Evolutionary conservation across 1,140 invertebrate species (phyloP).

Genomic region (Zophobas morio): DNA sequence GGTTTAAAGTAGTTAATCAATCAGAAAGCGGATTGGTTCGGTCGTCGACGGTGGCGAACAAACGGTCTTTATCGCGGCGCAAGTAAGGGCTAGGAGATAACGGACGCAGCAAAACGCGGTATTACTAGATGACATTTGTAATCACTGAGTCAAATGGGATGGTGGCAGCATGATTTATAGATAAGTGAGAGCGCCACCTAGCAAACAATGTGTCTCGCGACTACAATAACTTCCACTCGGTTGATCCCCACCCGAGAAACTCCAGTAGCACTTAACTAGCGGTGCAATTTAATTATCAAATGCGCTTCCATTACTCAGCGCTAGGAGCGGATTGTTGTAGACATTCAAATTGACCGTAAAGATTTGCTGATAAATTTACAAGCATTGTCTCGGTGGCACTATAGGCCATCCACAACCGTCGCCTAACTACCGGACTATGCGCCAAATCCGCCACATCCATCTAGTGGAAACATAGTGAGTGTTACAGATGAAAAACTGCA

Average conservation of each 20-base stretch:
- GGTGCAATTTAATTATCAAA: constrained; percentile 62
- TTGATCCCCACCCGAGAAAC: constrained; percentile 51
- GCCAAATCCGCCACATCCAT: constrained; percentile 28
- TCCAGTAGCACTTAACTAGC: constrained; percentile 57
- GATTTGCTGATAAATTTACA: constrained; percentile 61
- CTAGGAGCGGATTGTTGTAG: constrained; percentile 56
- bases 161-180: constrained; percentile 62
- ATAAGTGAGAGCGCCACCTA: constrained; percentile 56
- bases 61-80: constrained; percentile 43
- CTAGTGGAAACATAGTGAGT: constrained; percentile 14
- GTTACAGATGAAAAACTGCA: constrained; percentile 9
- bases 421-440: constrained; percentile 37
- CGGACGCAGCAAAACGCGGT: constrained; percentile 49
- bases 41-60: constrained; percentile 26
- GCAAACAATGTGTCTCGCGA: constrained; percentile 58
- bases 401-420: constrained; percentile 36
- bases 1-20: constrained; percentile 50
- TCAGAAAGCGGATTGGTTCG: constrained; percentile 41
- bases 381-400: constrained; percentile 51
- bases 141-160: constrained; percentile 61
- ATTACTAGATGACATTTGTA: constrained; percentile 62
- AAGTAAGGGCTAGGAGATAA: constrained; percentile 43
- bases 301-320: constrained; percentile 59
- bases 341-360: constrained; percentile 61
- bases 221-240: constrained; percentile 59